Conservation (phyloP, 2,797 vertebrate species). For the Anomalospiza imberbis region DNA sequence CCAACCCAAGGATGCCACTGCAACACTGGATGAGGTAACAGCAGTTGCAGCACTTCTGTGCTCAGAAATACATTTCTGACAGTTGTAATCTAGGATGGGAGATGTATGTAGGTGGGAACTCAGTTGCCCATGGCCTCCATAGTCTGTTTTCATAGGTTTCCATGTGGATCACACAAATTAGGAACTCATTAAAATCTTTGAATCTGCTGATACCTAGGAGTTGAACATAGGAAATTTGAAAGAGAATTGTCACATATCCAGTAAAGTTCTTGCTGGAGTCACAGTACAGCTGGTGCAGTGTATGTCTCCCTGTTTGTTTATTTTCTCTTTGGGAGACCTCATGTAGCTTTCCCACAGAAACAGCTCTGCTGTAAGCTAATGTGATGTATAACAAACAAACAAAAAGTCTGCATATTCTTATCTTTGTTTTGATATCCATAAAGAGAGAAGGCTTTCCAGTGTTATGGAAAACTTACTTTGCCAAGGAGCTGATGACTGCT, state of each 20-base stretch:
- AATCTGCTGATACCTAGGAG: background rate
- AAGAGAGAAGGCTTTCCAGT: background rate
- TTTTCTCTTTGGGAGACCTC: constrained; percentile 50
- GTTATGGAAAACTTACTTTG: constrained; percentile 20
- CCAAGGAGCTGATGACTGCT: constrained; percentile 12
- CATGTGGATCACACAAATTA: background rate
- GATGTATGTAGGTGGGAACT: background rate
- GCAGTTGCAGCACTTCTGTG: background rate
- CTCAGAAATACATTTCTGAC: background rate
- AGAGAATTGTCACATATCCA: background rate
- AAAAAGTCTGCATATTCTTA: constrained; percentile 29
- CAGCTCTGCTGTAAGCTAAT: constrained; percentile 30
- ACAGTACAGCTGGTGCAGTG: background rate
- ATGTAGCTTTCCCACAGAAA: constrained; percentile 60
- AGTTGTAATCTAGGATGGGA: background rate
- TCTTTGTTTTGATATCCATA: constrained; percentile 32
- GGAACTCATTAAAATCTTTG: background rate
- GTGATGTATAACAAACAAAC: constrained; percentile 51
- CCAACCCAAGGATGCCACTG: background rate
- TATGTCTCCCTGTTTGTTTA: constrained; percentile 40
- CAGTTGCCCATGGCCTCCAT: fast-evolving
- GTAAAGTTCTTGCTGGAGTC: background rate
- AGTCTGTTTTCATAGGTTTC: background rate
- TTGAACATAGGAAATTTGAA: background rate
- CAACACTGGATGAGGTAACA: fast-evolving